phyloP scores from a whole-genome alignment of 2,113 vertebrate genomes.

The Pygoscelis antarcticus region DNA sequence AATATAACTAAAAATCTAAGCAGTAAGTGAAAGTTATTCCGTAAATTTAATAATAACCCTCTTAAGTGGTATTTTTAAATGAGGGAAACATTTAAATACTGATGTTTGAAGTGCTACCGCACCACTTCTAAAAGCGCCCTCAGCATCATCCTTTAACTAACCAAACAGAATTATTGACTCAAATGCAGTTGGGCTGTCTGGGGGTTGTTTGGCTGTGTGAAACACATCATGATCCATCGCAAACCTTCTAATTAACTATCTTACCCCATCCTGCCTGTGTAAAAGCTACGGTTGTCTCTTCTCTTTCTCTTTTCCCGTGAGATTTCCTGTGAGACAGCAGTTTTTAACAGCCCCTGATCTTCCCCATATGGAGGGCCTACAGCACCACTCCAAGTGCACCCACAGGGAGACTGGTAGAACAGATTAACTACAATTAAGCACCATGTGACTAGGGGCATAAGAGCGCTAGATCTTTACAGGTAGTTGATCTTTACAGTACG shows the following conservation, averaged over 20 bases:
- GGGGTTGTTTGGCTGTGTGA: neutral
- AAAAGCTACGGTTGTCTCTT: no score
- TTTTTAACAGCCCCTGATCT: no score
- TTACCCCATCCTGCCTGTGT: no score
- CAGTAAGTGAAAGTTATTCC: neutral
- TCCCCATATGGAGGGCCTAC: neutral
- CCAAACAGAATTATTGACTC: neutral
- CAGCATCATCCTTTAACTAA: neutral
- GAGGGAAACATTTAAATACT: neutral
- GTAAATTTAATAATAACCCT: neutral
- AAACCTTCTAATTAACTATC: neutral
- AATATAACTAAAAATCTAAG: neutral
- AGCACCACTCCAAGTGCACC: no score
- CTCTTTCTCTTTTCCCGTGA: neutral
- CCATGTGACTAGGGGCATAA: neutral
- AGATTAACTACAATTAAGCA: neutral
- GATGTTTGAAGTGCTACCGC: neutral
- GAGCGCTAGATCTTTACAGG: neutral
- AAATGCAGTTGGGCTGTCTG: no score
- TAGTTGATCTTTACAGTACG: neutral
- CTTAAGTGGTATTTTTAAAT: neutral
- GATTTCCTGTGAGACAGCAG: neutral
- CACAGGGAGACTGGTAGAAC: neutral
- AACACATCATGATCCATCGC: rapidly evolving
- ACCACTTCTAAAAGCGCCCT: neutral